These are phyloP conservation scores for Smutsia temminckii DNA, from an alignment of 2,797 vertebrate species.

Conservation along the genomic window DNA sequence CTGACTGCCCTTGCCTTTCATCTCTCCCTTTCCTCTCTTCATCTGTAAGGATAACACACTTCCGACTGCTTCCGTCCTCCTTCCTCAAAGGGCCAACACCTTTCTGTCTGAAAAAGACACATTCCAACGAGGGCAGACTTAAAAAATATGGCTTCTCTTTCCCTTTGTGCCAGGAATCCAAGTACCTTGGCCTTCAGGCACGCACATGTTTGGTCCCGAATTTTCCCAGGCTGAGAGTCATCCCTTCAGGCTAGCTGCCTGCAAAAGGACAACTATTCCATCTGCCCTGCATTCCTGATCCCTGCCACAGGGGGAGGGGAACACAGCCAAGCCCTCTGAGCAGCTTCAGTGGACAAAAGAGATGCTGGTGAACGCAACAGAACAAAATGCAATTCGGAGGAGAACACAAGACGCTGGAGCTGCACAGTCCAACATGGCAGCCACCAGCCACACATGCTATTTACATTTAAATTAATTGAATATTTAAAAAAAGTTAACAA, in stretches of 20 bases:
- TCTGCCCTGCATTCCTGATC: not conserved
- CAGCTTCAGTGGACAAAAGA: not conserved
- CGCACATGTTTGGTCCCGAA: not conserved
- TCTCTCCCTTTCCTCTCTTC: not conserved
- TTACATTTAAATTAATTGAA: not conserved
- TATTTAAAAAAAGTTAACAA: not conserved
- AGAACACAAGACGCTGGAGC: not conserved
- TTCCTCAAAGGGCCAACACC: slow-evolving; percentile 6
- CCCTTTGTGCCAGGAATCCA: not conserved
- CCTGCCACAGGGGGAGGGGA: not conserved
- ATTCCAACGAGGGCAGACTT: slow-evolving; percentile 40
- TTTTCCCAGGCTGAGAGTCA: slow-evolving; percentile 35
- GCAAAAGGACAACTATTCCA: slow-evolving; percentile 4
- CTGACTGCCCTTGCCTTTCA: slow-evolving; percentile 60
- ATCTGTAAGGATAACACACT: not conserved
- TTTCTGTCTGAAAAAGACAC: slow-evolving; percentile 43
- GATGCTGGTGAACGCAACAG: not conserved
- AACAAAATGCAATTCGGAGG: not conserved
- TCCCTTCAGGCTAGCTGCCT: not conserved
- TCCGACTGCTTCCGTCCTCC: not conserved
- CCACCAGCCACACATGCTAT: not conserved
- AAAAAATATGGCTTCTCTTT: not conserved
- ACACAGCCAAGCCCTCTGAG: not conserved
- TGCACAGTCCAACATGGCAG: not conserved
- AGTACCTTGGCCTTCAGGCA: not conserved